A percentile compares a stretch with the other conserved stretches of the same genome.
Conservation (phyloP, 2,113 vertebrate species). For the Stercorarius parasiticus region DNA sequence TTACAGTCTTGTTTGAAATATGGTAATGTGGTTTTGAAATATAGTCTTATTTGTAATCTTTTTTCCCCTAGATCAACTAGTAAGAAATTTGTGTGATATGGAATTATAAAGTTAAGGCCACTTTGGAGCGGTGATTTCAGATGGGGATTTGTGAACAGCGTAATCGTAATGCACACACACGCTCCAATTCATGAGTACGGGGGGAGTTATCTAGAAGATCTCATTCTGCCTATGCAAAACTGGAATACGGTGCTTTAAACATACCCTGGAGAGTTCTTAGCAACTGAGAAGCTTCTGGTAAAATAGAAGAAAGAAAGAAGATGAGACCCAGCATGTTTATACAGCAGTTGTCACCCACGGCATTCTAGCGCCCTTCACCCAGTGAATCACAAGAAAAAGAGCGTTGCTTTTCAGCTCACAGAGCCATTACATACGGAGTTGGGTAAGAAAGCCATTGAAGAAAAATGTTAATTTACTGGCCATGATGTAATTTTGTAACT, state of each 20-base stretch:
- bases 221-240: neutral
- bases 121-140: neutral
- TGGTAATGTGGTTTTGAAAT: neutral
- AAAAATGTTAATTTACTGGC: neutral
- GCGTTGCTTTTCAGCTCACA: neutral
- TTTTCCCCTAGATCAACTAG: neutral
- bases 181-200: neutral
- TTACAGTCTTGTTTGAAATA: neutral
- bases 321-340: neutral
- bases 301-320: neutral
- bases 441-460: neutral
- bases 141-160: neutral
- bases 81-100: neutral
- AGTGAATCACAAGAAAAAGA: neutral
- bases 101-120: neutral
- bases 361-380: neutral
- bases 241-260: neutral
- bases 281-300: neutral
- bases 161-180: neutral
- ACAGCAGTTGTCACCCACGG: neutral
- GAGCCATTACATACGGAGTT: neutral
- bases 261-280: neutral
- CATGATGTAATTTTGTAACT: neutral
- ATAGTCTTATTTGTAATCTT: neutral
- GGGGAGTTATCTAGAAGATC: neutral